Percentiles rank a stretch among this genome's conserved stretches.
These are phyloP conservation scores for Argyrosomus japonicus DNA, from an alignment of 2,113 vertebrate genomes.

Conservation along the genomic window DNA sequence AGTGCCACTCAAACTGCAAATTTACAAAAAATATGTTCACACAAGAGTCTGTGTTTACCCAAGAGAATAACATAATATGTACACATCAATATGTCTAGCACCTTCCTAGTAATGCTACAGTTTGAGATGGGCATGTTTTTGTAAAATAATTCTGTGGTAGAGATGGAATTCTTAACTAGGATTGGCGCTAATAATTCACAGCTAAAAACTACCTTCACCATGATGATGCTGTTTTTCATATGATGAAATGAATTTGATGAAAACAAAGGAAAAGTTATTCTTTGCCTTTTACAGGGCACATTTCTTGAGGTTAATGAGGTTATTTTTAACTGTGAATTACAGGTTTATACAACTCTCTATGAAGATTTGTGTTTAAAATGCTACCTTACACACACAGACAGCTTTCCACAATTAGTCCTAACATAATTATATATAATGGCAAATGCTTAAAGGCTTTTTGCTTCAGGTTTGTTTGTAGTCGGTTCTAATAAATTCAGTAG, in stretches of 20 bases:
- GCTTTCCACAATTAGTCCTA: neutral
- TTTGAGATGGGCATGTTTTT: neutral
- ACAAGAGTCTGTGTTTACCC: slow-evolving; percentile 4
- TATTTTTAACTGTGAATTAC: neutral
- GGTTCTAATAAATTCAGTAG: slow-evolving; percentile 43
- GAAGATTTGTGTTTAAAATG: neutral
- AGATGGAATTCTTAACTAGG: neutral
- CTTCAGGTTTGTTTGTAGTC: slow-evolving; percentile 36
- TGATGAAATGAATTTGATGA: neutral
- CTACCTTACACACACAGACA: neutral
- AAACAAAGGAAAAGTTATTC: neutral
- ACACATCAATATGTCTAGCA: neutral
- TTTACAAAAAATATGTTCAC: slow-evolving; percentile 25
- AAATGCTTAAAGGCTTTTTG: slow-evolving; percentile 17
- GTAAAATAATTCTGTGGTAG: neutral
- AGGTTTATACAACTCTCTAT: neutral
- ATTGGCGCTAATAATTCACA: neutral
- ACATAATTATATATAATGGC: neutral
- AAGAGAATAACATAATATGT: neutral
- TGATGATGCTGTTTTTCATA: neutral
- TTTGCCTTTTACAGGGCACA: neutral
- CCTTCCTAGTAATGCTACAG: neutral
- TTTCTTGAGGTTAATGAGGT: neutral
- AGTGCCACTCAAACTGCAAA: slow-evolving; percentile 2
- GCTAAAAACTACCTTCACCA: neutral